Evolutionary conservation across 2,888 invertebrate species (phyloP), one percentile per base, ranked within the genome.

Genomic region (Tridacna gigas): DNA sequence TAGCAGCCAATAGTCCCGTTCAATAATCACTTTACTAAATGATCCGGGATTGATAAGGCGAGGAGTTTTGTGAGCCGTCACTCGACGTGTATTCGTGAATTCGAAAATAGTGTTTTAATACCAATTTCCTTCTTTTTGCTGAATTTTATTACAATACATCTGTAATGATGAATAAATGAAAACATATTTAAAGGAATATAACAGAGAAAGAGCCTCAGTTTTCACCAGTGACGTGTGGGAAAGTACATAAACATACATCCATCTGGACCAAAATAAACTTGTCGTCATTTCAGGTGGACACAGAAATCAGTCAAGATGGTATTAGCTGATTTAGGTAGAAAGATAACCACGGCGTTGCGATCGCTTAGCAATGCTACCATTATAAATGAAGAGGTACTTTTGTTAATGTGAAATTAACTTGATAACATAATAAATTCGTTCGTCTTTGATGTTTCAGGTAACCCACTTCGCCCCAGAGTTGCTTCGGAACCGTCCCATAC

Each of bases 261-360:
- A 71, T 48, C 71, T 71, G 71, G 71, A 22, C 51, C 13, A 47
- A 71, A 45, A 45, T 51, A 71, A 25, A 67, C 5, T 13, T 71
- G 22, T 71, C 71, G 18, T 51, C 71, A 51, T 26, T n/a, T 18
- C 20, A 20, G 56, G n/a, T 5, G 2, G n/a, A 45, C 3, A 67
- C 7, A 67, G 45, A 20, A 12, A 45, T 20, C 28, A n/a, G 37
- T 63, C 80, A 96, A 94, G 86, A 99, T 99, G 99, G 99, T 99
- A 95, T 97, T 99, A 96, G 99, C 99, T 93, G 99, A 99, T 96
- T 97, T 99, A 95, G 99, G 99, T 95, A 97, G 99, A 95, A 99
- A 99, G 96, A 99, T 99, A 95, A 99, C 99, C 94, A 97, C 98
- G 95, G 99, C 99, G 88, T 96, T 99, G 95, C 97, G 99, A 95